Conservation (phyloP, 2,888 invertebrate species). For the Buathra laborator region DNA sequence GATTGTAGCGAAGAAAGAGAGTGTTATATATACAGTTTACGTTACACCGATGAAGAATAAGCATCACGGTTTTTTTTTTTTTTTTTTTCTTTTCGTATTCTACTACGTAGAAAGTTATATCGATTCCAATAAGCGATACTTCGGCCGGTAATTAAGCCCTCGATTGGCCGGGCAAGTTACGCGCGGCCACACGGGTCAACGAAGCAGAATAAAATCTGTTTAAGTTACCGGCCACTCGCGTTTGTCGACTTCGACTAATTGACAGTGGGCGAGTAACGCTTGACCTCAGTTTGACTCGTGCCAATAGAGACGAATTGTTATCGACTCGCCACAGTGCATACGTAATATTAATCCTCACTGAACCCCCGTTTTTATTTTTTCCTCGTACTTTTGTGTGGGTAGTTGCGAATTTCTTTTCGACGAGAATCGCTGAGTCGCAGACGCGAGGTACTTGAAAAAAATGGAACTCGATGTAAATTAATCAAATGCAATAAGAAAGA, state of each 20-base stretch:
- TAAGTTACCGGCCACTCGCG: slow-evolving; percentile 74
- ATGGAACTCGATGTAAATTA: neutral
- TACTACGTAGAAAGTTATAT: slow-evolving; percentile 54
- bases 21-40: slow-evolving; percentile 9
- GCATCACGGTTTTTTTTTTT: neutral
- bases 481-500: neutral
- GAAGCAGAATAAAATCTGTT: slow-evolving; percentile 83
- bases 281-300: slow-evolving; percentile 83
- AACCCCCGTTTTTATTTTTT: slow-evolving; percentile 37
- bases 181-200: slow-evolving; percentile 77
- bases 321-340: slow-evolving; percentile 81
- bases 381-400: slow-evolving; percentile 16
- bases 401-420: slow-evolving; percentile 1
- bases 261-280: slow-evolving; percentile 83
- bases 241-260: slow-evolving; percentile 79
- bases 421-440: neutral
- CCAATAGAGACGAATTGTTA: slow-evolving; percentile 83
- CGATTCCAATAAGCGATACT: slow-evolving; percentile 73
- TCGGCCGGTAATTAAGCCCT: slow-evolving; percentile 76
- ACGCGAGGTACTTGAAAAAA: neutral
- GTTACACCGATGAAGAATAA: slow-evolving; percentile 7
- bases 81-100: neutral
- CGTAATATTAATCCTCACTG: slow-evolving; percentile 76
- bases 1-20: slow-evolving; percentile 19
- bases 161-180: slow-evolving; percentile 73